These are phyloP conservation scores for Setipinna tenuifilis DNA, from an alignment of 2,797 vertebrate genomes.

Conservation along the genomic window DNA sequence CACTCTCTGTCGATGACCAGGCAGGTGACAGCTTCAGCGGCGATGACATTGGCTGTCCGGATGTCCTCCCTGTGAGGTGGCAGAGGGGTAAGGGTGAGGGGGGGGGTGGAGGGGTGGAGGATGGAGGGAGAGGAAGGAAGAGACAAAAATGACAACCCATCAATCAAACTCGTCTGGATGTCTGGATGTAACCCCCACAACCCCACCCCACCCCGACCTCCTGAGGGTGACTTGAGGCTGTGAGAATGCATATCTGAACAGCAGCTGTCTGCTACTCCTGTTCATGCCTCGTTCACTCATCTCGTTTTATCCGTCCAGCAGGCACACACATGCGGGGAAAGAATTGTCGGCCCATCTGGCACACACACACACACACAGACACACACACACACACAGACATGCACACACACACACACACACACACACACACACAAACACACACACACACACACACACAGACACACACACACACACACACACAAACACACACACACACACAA, in stretches of 20 bases:
- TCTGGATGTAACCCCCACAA: neutral
- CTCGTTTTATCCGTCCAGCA: too few species aligned
- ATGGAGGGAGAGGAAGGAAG: neutral
- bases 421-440: neutral
- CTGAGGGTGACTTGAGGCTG: neutral
- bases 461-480: neutral
- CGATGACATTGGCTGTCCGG: slow-evolving; percentile 92
- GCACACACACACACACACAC: neutral
- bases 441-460: neutral
- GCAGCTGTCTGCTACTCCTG: neutral
- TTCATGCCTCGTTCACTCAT: neutral
- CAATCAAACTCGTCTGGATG: slow-evolving; percentile 36
- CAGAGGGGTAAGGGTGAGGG: neutral
- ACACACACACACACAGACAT: too few species aligned
- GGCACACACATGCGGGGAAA: too few species aligned
- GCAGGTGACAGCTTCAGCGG: slow-evolving; percentile 88
- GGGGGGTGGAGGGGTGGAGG: neutral
- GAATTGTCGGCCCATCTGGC: too few species aligned
- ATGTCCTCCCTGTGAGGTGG: slow-evolving; percentile 84
- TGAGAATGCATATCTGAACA: slow-evolving; percentile 28
- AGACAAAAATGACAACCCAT: slow-evolving; percentile 46
- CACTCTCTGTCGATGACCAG: slow-evolving; percentile 98
- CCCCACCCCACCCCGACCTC: neutral
- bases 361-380: too few species aligned
- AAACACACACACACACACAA: neutral